phyloP scores from a whole-genome alignment of 2,797 vertebrate genomes.

The Onychomys arenicola region DNA sequence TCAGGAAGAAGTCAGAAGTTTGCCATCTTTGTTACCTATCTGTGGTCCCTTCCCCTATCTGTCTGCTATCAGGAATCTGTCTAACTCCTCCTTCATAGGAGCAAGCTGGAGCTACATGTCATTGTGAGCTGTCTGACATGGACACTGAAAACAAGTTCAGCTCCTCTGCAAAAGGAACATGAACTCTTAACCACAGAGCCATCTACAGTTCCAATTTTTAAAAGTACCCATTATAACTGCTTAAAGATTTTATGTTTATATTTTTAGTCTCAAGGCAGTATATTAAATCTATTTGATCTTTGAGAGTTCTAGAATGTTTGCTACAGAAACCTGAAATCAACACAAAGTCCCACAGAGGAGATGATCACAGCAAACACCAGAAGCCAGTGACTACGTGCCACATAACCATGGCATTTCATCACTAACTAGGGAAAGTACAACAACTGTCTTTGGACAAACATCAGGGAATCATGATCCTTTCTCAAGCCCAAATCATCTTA shows the following conservation, averaged over 20 bases:
- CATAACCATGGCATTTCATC: not conserved
- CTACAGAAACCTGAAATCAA: not conserved
- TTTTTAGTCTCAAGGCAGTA: not conserved
- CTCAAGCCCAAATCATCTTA: not conserved
- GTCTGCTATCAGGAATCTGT: not conserved
- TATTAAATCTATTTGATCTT: not conserved
- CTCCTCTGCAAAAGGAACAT: not conserved
- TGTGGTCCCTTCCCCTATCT: not conserved
- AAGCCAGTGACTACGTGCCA: not conserved
- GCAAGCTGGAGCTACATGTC: not conserved
- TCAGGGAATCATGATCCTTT: not conserved
- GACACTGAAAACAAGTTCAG: not conserved
- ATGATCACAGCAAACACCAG: no score
- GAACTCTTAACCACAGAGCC: not conserved
- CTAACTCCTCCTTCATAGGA: not conserved
- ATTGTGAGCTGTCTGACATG: not conserved
- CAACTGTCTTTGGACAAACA: not conserved
- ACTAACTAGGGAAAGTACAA: not conserved
- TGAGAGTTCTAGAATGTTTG: not conserved
- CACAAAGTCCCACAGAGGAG: not conserved
- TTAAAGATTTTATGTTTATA: not conserved
- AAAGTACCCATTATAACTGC: not conserved
- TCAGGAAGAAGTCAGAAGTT: not conserved
- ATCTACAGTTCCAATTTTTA: not conserved
- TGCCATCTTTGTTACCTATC: not conserved